phyloP scores from a whole-genome alignment of 2,113 vertebrate genomes.

The Periophthalmus modestus region DNA sequence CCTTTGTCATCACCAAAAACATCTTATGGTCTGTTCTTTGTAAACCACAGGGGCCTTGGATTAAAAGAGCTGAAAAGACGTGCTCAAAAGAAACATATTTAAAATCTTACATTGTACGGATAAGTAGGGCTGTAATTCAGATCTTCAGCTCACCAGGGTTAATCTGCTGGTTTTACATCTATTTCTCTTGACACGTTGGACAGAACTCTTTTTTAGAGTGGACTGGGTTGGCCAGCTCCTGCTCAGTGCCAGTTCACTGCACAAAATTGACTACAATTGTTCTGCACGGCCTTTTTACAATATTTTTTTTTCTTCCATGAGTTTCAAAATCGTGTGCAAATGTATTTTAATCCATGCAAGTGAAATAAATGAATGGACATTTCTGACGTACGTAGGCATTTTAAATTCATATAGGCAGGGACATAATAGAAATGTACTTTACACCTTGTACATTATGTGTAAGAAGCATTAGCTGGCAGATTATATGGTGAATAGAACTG shows the following conservation, averaged over 20 bases:
- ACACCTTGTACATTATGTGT: not conserved
- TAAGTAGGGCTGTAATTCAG: not conserved
- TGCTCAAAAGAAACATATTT: not conserved
- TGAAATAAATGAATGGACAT: not conserved
- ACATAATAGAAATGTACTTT: not conserved
- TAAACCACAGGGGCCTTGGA: not conserved
- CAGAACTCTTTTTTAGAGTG: slow-evolving; percentile 7
- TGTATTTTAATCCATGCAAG: not conserved
- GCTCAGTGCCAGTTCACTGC: slow-evolving; percentile 2
- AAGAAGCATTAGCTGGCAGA: not conserved
- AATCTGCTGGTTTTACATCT: not conserved
- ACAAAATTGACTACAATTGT: not conserved
- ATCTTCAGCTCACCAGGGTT: not conserved
- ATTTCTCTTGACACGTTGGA: not conserved
- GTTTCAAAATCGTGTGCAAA: not conserved
- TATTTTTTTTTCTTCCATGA: not conserved
- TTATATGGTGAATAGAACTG: not conserved
- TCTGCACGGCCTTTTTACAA: not conserved
- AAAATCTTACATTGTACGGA: not conserved
- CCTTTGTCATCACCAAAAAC: no score
- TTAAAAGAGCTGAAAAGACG: not conserved
- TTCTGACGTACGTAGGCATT: not conserved
- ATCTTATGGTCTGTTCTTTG: not conserved
- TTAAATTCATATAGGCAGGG: not conserved
- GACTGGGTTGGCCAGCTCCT: slow-evolving; percentile 3